Evolutionary conservation across 2,888 invertebrate species (phyloP).

Genomic region (Drosophila algonquin): DNA sequence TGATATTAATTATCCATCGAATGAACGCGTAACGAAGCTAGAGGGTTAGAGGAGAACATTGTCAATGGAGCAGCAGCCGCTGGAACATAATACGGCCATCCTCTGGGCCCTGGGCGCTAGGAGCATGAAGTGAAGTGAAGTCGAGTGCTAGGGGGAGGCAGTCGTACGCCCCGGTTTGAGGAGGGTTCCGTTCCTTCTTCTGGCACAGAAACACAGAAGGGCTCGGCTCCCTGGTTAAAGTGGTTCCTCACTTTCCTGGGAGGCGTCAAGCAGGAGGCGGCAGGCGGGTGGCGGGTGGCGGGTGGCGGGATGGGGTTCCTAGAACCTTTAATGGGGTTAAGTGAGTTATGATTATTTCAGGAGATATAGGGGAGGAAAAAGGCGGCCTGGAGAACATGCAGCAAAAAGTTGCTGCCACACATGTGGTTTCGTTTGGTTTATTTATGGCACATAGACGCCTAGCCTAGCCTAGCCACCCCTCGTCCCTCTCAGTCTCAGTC

Average conservation of each 20-base stretch:
- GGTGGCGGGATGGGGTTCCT: neutral
- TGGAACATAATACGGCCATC: conserved; percentile 24
- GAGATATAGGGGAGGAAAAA: conserved; percentile 3
- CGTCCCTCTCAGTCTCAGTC: neutral
- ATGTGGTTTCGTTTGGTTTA: conserved; percentile 25
- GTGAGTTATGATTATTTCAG: conserved; percentile 67
- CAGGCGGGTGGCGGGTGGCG: neutral
- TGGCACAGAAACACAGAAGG: neutral
- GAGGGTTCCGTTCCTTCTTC: neutral
- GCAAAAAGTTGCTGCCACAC: conserved; percentile 28
- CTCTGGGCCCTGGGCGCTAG: neutral
- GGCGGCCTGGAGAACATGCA: conserved; percentile 19
- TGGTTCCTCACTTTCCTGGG: neutral
- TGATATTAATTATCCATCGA: conserved; percentile 2
- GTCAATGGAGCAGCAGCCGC: neutral
- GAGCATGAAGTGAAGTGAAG: neutral
- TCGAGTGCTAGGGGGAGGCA: neutral
- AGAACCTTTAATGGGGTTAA: conserved; percentile 66
- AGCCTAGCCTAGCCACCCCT: too few relatives aligned
- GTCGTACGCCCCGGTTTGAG: conserved; percentile 36
- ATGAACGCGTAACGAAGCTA: neutral
- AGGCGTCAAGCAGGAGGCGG: neutral
- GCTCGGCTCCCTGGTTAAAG: neutral
- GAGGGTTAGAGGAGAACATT: neutral
- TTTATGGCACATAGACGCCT: conserved; percentile 24